Percentiles rank a stretch among this genome's conserved stretches.
Evolutionary conservation across 2,888 invertebrate genomes (phyloP).

Genomic region (Sphaeridia pumilis): DNA sequence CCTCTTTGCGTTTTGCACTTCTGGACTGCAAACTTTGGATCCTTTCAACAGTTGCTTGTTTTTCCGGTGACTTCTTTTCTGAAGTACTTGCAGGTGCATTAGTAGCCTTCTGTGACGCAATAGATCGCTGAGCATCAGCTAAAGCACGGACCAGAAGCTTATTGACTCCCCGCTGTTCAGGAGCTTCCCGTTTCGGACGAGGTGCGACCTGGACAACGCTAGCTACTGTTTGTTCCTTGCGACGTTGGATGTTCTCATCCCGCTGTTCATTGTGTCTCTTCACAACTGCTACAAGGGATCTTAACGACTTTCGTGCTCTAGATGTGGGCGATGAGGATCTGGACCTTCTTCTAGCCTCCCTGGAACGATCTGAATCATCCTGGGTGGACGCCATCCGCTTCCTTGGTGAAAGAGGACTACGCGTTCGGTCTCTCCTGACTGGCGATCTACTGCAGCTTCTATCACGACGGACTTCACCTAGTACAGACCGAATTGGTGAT

Average conservation of each 20-base stretch:
- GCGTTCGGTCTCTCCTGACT: no score
- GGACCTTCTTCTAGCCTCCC: not conserved
- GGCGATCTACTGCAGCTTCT: no score
- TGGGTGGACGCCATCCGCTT: not conserved
- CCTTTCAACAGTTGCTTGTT: no score
- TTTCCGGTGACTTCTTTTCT: not conserved
- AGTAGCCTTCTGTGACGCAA: constrained; percentile 8
- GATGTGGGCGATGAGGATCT: constrained; percentile 8
- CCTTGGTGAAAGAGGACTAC: not conserved
- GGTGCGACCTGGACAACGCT: constrained; percentile 62
- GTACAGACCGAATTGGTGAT: no score
- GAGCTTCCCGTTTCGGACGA: constrained; percentile 42
- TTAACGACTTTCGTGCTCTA: constrained; percentile 11
- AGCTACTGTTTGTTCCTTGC: constrained; percentile 44
- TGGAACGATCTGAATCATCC: not conserved
- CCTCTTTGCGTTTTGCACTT: no score
- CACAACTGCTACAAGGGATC: constrained; percentile 15
- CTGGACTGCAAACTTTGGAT: no score
- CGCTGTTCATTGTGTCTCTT: constrained; percentile 9
- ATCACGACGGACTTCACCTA: no score
- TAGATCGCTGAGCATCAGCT: constrained; percentile 77
- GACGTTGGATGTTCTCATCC: constrained; percentile 39
- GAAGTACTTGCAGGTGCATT: no score
- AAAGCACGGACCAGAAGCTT: constrained; percentile 73
- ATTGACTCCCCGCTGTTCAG: constrained; percentile 53